A percentile compares a stretch with the other conserved stretches of the same genome.
Conservation (phyloP, 2,888 invertebrate species). For the Cancer borealis region DNA sequence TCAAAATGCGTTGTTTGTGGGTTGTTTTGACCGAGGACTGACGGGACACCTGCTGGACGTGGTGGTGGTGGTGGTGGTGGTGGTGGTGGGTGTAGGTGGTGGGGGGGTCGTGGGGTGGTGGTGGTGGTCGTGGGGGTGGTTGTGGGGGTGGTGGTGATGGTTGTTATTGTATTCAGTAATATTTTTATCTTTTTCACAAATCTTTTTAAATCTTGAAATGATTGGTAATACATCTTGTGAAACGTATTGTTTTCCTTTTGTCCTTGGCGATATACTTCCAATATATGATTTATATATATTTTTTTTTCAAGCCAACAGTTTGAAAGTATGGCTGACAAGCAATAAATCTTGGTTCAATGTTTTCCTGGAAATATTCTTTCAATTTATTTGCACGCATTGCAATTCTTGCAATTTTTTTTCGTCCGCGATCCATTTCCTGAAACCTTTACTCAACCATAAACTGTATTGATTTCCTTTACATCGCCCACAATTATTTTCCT, state of each 20-base stretch:
- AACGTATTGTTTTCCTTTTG: neutral
- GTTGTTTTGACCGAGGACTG: neutral
- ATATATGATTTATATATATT: neutral
- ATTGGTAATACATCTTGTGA: neutral
- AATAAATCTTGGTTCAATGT: neutral
- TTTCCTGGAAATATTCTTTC: neutral
- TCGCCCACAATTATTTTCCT: neutral
- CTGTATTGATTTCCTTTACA: neutral
- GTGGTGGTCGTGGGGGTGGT: neutral
- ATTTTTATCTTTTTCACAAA: neutral
- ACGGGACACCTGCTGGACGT: neutral
- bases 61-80: neutral
- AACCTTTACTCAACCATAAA: neutral
- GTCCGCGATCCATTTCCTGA: neutral
- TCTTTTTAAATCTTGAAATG: neutral
- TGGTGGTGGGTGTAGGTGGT: neutral
- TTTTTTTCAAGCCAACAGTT: neutral
- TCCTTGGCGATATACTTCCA: neutral
- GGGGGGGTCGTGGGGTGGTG: neutral
- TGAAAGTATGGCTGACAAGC: neutral
- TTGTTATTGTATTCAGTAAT: neutral
- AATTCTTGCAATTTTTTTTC: neutral
- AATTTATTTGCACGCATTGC: neutral
- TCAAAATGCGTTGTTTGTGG: constrained; percentile 2
- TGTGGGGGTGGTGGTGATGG: neutral